Evolutionary conservation across 2,797 vertebrate species (phyloP), one percentile per base, ranked within the genome.

Genomic region (Gymnodraco acuticeps): DNA sequence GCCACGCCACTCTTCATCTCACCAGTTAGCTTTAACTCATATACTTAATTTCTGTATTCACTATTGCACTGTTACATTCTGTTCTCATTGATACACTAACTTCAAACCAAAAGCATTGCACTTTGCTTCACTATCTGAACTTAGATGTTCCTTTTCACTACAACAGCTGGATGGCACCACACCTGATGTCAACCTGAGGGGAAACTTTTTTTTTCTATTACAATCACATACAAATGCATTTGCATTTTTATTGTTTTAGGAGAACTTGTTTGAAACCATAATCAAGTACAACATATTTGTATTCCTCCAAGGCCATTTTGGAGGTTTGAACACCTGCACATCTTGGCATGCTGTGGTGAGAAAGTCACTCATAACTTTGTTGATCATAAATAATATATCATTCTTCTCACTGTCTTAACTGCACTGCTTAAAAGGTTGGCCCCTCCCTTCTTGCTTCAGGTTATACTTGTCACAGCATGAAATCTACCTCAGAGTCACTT

Each of bases 291-390:
- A 62, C 27, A 52, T 5, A 12, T 20, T 42, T 8, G 50, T 48
- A 51, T 58, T 48, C 20, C 23, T 47, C 23, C 48, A 41, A 23
- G 19, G 48, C 4, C 10, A 42, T 64, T 12, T 42, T 41, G 47
- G 46, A 33, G n/a, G 9, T 52, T 16, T 15, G 46, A 71, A 78
- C 68, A 72, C 59, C 78, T 75, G 60, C 63, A 64, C 16, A 42
- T 64, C 12, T 70, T 77, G 47, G 69, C 46, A 56, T 4, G 19
- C 20, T 38, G 19, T 3, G 15, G 27, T 43, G 52, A 63, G 52
- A 74, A 62, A 50, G 47, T 38, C 38, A 63, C 46, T 58, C 38
- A 3, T 19, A 54, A 46, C 15, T 12, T 16, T 20, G n/a, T 5
- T 47, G 10, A 68, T 61, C 13, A 59, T 54, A 33, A 70, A 59